Conservation (phyloP, 1,140 invertebrate species). For the Tetragonula clypearis region DNA sequence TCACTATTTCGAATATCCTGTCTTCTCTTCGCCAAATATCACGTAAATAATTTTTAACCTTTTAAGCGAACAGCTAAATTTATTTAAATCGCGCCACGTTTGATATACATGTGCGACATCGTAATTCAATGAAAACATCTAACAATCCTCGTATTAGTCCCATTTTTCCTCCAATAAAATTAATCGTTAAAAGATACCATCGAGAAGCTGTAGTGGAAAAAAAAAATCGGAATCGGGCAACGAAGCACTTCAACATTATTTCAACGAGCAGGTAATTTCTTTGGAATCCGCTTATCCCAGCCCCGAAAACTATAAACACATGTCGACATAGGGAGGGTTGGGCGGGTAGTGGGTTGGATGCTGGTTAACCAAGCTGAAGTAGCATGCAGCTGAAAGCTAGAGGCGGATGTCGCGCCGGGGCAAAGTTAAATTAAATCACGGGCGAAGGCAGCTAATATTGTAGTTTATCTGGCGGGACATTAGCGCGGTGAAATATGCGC, state of each 20-base stretch:
- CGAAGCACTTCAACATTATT: background rate
- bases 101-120: background rate
- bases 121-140: background rate
- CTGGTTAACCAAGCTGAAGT: conserved; percentile 37
- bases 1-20: no score
- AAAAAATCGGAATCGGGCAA: background rate
- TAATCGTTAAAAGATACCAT: background rate
- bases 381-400: conserved; percentile 62
- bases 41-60: no score
- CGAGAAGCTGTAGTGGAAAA: background rate
- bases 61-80: background rate
- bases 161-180: no score
- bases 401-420: conserved; percentile 78
- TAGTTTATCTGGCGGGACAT: conserved; percentile 81
- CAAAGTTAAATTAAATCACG: conserved; percentile 82
- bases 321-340: conserved; percentile 13
- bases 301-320: conserved; percentile 48
- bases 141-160: no score
- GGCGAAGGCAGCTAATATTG: conserved; percentile 80
- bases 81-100: background rate
- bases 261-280: conserved; percentile 18
- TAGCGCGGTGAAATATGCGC: conserved; percentile 80
- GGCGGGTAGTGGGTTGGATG: background rate
- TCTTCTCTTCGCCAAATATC: no score
- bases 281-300: conserved; percentile 33